These are phyloP conservation scores for Lindbergichthys nudifrons DNA, from an alignment of 2,797 vertebrate species.

Conservation along the genomic window DNA sequence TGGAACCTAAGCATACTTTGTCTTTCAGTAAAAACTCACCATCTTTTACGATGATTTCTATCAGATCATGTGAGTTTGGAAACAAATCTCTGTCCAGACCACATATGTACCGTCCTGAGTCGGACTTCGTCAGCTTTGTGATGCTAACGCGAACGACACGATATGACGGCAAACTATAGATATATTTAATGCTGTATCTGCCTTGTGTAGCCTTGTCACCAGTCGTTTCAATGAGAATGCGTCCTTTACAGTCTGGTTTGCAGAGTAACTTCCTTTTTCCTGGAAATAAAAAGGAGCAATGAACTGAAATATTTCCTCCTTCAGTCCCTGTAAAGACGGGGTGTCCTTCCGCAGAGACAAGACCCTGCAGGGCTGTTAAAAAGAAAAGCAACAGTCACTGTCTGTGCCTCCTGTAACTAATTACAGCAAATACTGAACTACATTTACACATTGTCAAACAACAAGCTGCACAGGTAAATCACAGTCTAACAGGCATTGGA, in stretches of 20 bases:
- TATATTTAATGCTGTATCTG: constrained; percentile 6
- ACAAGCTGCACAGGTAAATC: too few relatives aligned
- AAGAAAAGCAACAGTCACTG: too few relatives aligned
- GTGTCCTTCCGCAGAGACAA: neutral
- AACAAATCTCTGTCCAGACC: neutral
- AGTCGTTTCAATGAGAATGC: constrained; percentile 5
- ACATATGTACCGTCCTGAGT: constrained; percentile 14
- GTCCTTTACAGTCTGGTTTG: neutral
- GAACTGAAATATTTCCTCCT: neutral
- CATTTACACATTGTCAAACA: too few relatives aligned
- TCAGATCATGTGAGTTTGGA: neutral
- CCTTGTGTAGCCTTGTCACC: neutral
- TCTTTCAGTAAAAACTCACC: neutral
- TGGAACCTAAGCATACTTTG: too few relatives aligned
- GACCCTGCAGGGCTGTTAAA: neutral
- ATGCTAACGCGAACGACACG: neutral
- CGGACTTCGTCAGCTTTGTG: constrained; percentile 3
- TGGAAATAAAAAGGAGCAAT: neutral
- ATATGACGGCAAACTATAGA: accelerated
- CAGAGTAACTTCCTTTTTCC: neutral
- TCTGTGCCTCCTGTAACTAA: too few relatives aligned
- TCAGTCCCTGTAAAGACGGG: neutral
- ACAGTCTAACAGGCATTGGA: too few relatives aligned
- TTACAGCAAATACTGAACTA: too few relatives aligned
- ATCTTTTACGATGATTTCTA: neutral